Evolutionary conservation across 2,113 vertebrate species (phyloP), one percentile per base, ranked within the genome.

Genomic region (Cathartes aura): DNA sequence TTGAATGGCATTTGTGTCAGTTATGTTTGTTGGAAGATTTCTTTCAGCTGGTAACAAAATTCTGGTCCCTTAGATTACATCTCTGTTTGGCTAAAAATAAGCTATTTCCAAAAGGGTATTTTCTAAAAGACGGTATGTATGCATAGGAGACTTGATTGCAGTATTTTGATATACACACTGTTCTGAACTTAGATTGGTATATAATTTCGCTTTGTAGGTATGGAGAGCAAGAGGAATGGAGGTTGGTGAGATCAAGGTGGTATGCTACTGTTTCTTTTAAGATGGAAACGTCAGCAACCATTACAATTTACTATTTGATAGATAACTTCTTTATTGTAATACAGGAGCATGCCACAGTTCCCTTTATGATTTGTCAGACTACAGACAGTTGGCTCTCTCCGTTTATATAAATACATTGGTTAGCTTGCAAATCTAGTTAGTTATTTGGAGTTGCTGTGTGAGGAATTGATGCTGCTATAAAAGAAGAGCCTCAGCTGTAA

Each of bases 361-460:
- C 12, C 55, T 91, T 89, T 84, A 78, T 81, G 87, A 95, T 89
- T 91, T 94, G 63, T 91, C 92, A 96, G 80, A 71, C 18, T 74
- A n/a, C 20, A 82, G 67, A 80, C 70, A 91, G 45, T 83, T 96
- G 83, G 34, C 23, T 82, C 66, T 94, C 53, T 87, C 56, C 11
- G 30, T 88, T 87, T 90, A 74, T 83, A 93, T 76, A 81, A 94
- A 94, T 87, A 63, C 19, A 40, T 87, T 80, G n/a, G 63, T 84
- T 76, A 94, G 91, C n/a, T 95, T 62, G 48, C 84, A 83, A 95
- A 83, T 88, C 90, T 94, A 88, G 40, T 94, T 96, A 94, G 81
- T 87, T 95, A 84, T 66, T 30, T 88, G 58, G 87, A 90, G 80
- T 50, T 91, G 81, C 68, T 82, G 62, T 50, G 14, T 75, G 86